Conservation (phyloP, 1,140 invertebrate species). For the Drosophila tristis region DNA sequence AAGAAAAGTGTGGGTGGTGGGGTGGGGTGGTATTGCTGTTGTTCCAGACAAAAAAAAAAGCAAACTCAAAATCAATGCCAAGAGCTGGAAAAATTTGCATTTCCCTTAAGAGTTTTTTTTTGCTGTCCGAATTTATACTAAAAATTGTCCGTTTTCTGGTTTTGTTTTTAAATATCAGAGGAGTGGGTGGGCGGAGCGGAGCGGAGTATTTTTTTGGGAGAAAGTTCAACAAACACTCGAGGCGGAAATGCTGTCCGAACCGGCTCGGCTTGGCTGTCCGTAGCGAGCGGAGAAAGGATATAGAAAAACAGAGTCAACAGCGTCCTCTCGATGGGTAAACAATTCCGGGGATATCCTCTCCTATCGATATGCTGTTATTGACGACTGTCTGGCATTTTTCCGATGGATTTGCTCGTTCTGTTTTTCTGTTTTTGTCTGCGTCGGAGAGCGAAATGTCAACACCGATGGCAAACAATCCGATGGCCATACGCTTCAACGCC, state of each 20-base stretch:
- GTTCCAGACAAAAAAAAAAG: constrained; percentile 25
- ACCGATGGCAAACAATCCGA: constrained; percentile 49
- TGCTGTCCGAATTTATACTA: constrained; percentile 49
- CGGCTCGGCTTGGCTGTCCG: not conserved
- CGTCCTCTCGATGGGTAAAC: constrained; percentile 50
- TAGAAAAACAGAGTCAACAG: constrained; percentile 53
- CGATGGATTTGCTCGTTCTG: constrained; percentile 43
- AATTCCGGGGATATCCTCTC: not conserved
- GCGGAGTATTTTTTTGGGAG: too few species aligned
- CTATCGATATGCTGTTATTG: constrained; percentile 54
- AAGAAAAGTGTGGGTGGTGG: not conserved
- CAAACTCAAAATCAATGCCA: constrained; percentile 74
- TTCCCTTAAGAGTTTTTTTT: constrained; percentile 62
- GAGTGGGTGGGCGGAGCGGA: not conserved
- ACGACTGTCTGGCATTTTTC: constrained; percentile 60
- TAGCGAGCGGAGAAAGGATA: constrained; percentile 40
- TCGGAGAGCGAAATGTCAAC: constrained; percentile 57
- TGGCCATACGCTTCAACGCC: constrained; percentile 38
- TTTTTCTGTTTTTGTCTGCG: constrained; percentile 62
- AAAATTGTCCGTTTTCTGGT: constrained; percentile 26
- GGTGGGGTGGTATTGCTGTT: not conserved
- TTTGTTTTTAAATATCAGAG: constrained; percentile 62
- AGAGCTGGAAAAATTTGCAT: constrained; percentile 76
- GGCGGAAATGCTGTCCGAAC: constrained; percentile 65
- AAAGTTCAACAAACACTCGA: constrained; percentile 67